These are phyloP conservation scores for Morelia viridis DNA, from an alignment of 2,797 vertebrate genomes.

Conservation along the genomic window DNA sequence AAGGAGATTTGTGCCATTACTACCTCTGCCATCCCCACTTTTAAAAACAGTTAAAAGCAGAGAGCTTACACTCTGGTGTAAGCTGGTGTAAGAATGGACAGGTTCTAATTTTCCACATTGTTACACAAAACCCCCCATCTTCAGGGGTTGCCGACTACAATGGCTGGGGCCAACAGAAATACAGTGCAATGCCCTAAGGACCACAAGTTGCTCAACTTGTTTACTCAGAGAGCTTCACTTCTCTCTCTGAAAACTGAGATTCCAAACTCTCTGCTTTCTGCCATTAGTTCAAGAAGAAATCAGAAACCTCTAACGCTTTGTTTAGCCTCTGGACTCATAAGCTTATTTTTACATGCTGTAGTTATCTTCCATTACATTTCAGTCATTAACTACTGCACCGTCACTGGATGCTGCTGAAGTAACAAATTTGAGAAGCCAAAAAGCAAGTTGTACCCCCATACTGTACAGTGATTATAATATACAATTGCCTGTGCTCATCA, in stretches of 20 bases:
- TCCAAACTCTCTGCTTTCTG: background rate
- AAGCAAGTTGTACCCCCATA: background rate
- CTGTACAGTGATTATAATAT: background rate
- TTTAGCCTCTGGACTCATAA: background rate
- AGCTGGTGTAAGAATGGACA: background rate
- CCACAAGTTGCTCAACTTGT: background rate
- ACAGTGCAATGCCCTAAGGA: background rate
- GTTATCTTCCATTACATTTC: too few relatives aligned
- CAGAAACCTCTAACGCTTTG: background rate
- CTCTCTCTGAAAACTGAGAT: background rate
- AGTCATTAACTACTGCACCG: background rate
- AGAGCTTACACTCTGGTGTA: background rate
- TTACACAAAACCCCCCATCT: background rate
- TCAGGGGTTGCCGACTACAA: background rate
- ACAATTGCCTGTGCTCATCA: background rate
- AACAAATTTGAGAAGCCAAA: background rate
- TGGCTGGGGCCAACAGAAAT: background rate
- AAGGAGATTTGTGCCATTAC: background rate
- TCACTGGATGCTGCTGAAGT: background rate
- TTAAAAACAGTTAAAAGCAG: background rate
- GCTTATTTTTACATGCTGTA: background rate
- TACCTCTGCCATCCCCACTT: background rate
- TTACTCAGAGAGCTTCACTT: background rate
- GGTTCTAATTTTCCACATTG: background rate
- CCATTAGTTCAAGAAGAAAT: background rate